Evolutionary conservation across 2,888 invertebrate genomes (phyloP), one percentile per base, ranked within the genome.

Genomic region (Yponomeuta plumbellus): DNA sequence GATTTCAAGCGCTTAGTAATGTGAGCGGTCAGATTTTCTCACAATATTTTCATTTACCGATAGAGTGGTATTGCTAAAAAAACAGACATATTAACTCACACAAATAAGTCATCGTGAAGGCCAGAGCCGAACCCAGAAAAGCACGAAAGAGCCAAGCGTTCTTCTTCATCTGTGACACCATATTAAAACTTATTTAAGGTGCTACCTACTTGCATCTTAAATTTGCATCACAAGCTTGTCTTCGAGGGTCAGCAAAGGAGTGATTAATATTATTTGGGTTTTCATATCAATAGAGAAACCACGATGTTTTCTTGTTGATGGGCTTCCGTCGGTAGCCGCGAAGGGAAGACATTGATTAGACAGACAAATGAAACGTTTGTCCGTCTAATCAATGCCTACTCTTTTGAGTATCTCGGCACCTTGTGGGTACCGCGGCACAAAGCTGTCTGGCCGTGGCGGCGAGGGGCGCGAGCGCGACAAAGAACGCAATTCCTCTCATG

Each of bases 381-480:
- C 4, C 26, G 26, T 26, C 26, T 5, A 26, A 5, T 26, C 26
- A 26, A 26, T 26, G 26, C 26, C 26, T 26, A 26, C 20, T 58
- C 11, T 11, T 21, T 10, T 59, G 23, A 4, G 23, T 59, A 23
- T 20, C 59, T 23, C 21, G 10, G 59, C 21, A 22, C 21, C 5
- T 21, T 59, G 65, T 57, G 56, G 65, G 17, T 65, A 65, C 57
- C 64, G 21, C 23, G 34, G 22, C 22, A 64, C 64, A 64, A 64
- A 64, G 52, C 64, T 17, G 64, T 44, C 17, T 64, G 52, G 21
- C 44, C 44, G 44, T 17, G 13, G 17, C 17, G 34, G 64, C 56
- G 26, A 39, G n/a, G 76, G 72, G 75, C 72, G 75, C 80, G 86
- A 87, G 87, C 74, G 70, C 70, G 73, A 84, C 81, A 86, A 86